Evolutionary conservation across 2,888 invertebrate species (phyloP).

Genomic region (Calephelis perditalis): DNA sequence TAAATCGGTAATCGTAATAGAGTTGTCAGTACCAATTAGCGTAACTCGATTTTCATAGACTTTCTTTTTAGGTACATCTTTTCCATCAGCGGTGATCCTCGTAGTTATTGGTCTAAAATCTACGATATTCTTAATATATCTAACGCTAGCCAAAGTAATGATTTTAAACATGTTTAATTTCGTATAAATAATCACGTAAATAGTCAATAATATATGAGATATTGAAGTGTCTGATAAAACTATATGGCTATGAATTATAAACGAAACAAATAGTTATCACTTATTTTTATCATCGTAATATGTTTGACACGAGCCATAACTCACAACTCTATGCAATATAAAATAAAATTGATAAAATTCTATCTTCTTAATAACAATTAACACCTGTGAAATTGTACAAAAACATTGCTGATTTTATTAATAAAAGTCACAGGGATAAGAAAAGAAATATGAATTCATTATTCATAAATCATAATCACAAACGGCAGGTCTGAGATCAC

Average conservation of each 20-base stretch:
- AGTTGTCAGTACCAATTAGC: constrained; percentile 77
- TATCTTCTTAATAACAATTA: too few relatives aligned
- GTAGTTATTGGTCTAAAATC: constrained; percentile 45
- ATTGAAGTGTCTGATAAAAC: neutral
- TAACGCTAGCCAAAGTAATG: constrained; percentile 46
- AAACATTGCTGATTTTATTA: neutral
- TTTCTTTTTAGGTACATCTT: constrained; percentile 64
- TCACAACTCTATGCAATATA: too few relatives aligned
- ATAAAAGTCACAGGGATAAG: too few relatives aligned
- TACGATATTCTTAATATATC: constrained; percentile 40
- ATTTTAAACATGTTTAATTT: constrained; percentile 31
- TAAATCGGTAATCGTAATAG: constrained; percentile 78
- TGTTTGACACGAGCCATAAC: too few relatives aligned
- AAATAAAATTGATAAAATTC: too few relatives aligned
- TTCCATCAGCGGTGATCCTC: constrained; percentile 58
- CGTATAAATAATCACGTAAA: neutral
- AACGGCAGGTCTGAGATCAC: too few relatives aligned
- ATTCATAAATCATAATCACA: too few relatives aligned
- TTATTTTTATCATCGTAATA: too few relatives aligned
- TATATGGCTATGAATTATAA: neutral
- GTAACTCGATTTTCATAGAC: constrained; percentile 77
- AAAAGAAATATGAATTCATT: too few relatives aligned
- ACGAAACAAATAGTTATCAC: too few relatives aligned
- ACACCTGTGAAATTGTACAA: too few relatives aligned
- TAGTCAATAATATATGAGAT: neutral